Conservation (phyloP, 2,888 invertebrate genomes). For the Oxycera nigricornis region DNA sequence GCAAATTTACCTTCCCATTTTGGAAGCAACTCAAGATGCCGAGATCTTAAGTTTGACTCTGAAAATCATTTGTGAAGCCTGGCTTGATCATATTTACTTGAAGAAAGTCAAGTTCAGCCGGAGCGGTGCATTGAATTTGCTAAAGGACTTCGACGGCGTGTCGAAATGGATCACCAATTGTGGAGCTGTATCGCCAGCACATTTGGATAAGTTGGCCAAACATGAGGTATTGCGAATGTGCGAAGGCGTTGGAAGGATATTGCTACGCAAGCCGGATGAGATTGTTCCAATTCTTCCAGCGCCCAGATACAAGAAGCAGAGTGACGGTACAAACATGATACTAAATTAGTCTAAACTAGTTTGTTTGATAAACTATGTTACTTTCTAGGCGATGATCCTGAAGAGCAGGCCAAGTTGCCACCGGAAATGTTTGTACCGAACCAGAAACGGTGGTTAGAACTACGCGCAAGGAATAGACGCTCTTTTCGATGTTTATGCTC, state of each 20-base stretch:
- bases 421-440: constrained; percentile 94
- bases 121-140: constrained; percentile 78
- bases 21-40: constrained; percentile 76
- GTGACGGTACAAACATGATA: constrained; percentile 49
- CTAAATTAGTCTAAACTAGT: constrained; percentile 3
- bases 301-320: constrained; percentile 53
- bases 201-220: constrained; percentile 61
- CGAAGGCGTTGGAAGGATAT: constrained; percentile 82
- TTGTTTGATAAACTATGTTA: constrained; percentile 18
- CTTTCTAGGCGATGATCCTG: constrained; percentile 60
- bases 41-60: constrained; percentile 78
- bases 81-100: constrained; percentile 85
- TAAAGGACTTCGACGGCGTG: constrained; percentile 83
- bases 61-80: constrained; percentile 84
- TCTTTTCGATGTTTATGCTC: constrained; percentile 48
- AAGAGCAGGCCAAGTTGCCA: constrained; percentile 74
- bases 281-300: constrained; percentile 76
- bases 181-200: constrained; percentile 64
- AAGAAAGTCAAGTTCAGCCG: constrained; percentile 82
- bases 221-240: constrained; percentile 70
- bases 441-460: constrained; percentile 86
- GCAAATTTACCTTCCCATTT: constrained; percentile 78
- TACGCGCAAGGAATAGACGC: constrained; percentile 68
- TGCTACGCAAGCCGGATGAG: constrained; percentile 82
- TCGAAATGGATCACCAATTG: constrained; percentile 77